phyloP scores from a whole-genome alignment of 2,797 vertebrate genomes.

The Podargus strigoides region DNA sequence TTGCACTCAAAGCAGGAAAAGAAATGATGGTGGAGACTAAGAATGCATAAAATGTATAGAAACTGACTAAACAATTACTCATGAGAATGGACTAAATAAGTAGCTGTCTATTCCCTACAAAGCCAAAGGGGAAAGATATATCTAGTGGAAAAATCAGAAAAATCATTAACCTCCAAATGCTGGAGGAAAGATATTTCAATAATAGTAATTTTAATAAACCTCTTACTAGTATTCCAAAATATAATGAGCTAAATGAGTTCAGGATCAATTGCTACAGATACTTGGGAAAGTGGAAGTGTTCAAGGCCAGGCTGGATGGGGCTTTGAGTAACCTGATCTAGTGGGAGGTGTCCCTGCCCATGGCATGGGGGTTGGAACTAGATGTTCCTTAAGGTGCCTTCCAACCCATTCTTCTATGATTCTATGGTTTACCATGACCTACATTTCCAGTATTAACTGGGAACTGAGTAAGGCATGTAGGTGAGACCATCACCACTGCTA shows the following conservation, averaged over 20 bases:
- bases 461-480: neutral
- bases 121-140: neutral
- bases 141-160: neutral
- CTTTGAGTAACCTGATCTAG: too few species aligned
- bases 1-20: neutral
- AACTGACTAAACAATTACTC: neutral
- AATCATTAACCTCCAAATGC: neutral
- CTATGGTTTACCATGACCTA: neutral
- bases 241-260: neutral
- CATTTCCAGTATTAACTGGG: neutral
- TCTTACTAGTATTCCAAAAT: neutral
- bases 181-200: neutral
- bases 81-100: neutral
- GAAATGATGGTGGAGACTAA: neutral
- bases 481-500: neutral
- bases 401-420: too few species aligned
- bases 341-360: too few species aligned
- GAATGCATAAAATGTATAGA: neutral
- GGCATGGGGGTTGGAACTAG: too few species aligned
- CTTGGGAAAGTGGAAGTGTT: neutral
- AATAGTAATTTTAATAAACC: neutral
- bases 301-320: too few species aligned
- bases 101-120: neutral
- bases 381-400: too few species aligned
- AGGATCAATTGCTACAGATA: neutral